Evolutionary conservation across 92 coral and sea anemone genomes (phyloP), one percentile per base, ranked within the genome.

Genomic region (Diadumene lineata): DNA sequence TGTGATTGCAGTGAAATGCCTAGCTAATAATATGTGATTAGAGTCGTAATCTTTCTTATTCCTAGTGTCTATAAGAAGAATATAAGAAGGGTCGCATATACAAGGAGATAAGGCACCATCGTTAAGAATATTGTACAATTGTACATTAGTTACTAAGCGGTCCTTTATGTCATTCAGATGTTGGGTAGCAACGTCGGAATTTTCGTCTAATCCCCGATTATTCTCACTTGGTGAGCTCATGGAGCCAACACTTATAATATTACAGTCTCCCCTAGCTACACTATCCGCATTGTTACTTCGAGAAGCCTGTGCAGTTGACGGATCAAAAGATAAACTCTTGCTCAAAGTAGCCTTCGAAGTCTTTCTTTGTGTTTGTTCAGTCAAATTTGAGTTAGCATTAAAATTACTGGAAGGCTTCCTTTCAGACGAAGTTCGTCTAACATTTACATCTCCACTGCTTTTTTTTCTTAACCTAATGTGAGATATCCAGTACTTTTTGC

Each of bases 71-170:
- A 96, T 61, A 18, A 96, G 51, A 24, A 96, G 96, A 31, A 96
- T 68, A 74, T 96, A 96, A 24, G 92, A 73, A 4, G 97, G 92
- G 72, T 92, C 97, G 70, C 87, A 92, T 33, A 96, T 92, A 23
- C 92, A 89, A 24, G 96, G 82, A 15, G 84, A 77, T 25, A 89
- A 62, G 0, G 93, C 86, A 8, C 99, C 99, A 79, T 96, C 99
- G 77, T 93, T 92, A 22, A 96, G 67, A 28, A 90, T 89, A 60
- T 96, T 96, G 81, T 96, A 96, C 68, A 96, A 79, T 67, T 96
- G 93, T 26, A 86, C 76, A 18, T 76, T 85, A 13, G 72, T 86
- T 67, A 96, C 69, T 1, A 76, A 43, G 51, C 78, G 81, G 32
- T 71, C 51, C 29, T 75, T 69, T n/a, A 70, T 69, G 31, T 44